Conservation (phyloP, 2,113 vertebrate species). For the Propithecus coquereli region DNA sequence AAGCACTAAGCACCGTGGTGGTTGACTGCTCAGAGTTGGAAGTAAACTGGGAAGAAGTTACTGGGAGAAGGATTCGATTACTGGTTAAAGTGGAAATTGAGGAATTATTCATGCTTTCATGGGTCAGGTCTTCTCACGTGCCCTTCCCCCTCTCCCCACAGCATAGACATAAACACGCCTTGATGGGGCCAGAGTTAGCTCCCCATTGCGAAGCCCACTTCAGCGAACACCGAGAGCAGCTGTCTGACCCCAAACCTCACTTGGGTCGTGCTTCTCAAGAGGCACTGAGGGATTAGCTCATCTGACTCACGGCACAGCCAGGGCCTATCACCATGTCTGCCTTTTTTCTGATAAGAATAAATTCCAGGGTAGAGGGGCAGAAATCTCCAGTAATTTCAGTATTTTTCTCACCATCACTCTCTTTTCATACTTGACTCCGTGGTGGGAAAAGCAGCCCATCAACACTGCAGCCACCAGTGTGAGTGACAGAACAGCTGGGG, state of each 20-base stretch:
- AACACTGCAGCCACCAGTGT: rapidly evolving
- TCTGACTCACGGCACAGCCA: slow-evolving; percentile 58
- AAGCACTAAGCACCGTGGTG: background rate
- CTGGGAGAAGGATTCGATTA: too few relatives aligned
- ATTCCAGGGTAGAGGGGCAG: slow-evolving; percentile 64
- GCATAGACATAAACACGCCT: background rate
- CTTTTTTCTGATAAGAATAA: slow-evolving; percentile 75
- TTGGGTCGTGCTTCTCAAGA: slow-evolving; percentile 2
- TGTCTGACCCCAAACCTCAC: background rate
- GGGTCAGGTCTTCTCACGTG: background rate
- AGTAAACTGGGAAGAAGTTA: background rate
- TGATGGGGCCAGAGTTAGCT: background rate
- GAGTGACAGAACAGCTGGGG: background rate
- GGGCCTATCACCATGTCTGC: slow-evolving; percentile 54
- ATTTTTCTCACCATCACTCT: slow-evolving; percentile 6
- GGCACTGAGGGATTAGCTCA: slow-evolving; percentile 45
- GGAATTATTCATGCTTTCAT: background rate
- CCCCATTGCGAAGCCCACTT: background rate
- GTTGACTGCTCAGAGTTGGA: background rate
- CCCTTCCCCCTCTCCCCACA: background rate
- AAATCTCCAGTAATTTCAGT: slow-evolving; percentile 70
- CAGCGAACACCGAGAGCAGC: background rate
- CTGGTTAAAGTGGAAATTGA: background rate
- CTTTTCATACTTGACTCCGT: background rate
- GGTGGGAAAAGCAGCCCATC: background rate